Conservation (phyloP, 2,797 vertebrate genomes). For the Leptodactylus fallax region DNA sequence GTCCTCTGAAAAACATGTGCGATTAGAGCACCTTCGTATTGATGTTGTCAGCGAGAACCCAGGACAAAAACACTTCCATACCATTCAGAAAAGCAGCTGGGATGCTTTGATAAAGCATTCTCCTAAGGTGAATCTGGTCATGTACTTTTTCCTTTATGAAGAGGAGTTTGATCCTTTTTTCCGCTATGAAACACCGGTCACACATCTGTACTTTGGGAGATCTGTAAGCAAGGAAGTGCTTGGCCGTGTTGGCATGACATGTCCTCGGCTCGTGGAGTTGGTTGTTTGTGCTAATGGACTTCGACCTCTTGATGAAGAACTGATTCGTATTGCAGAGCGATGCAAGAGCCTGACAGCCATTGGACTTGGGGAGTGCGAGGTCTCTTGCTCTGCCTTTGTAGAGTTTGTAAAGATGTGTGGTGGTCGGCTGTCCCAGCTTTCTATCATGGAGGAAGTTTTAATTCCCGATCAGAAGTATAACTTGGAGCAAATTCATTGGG, state of each 20-base stretch:
- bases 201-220: conserved; percentile 97
- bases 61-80: conserved; percentile 92
- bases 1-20: conserved; percentile 95
- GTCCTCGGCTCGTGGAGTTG: conserved; percentile 93
- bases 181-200: conserved; percentile 92
- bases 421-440: conserved; percentile 91
- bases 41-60: conserved; percentile 98
- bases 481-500: conserved; percentile 97
- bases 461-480: conserved; percentile 96
- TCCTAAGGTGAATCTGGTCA: conserved; percentile 96
- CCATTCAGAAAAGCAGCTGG: conserved; percentile 98
- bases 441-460: conserved; percentile 98
- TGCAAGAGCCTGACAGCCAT: conserved; percentile 95
- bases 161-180: conserved; percentile 97
- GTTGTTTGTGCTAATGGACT: conserved; percentile 97
- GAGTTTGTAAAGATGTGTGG: conserved; percentile 99
- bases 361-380: conserved; percentile 96
- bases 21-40: conserved; percentile 95
- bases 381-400: conserved; percentile 97
- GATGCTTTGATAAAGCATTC: conserved; percentile 97
- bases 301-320: conserved; percentile 93
- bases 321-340: conserved; percentile 94
- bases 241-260: conserved; percentile 94
- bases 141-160: conserved; percentile 99
- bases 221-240: conserved; percentile 97